Percentiles rank a stretch among this genome's conserved stretches.
Conservation (phyloP, 1,140 invertebrate genomes). For the Pogonomyrmex barbatus region DNA sequence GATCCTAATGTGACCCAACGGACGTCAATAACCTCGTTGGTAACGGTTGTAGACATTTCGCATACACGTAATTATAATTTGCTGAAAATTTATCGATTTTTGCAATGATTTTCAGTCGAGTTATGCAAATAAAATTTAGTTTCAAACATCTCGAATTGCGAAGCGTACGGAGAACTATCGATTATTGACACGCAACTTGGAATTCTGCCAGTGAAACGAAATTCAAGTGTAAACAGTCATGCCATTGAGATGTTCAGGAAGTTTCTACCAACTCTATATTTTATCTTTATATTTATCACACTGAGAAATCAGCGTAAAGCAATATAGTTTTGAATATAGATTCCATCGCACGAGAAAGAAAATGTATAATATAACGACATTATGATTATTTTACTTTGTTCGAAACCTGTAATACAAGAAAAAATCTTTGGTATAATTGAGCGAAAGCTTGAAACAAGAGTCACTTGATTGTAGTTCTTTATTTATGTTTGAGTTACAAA, state of each 20-base stretch:
- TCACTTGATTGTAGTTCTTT: not conserved
- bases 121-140: not conserved
- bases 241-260: constrained; percentile 23
- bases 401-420: not conserved
- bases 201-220: constrained; percentile 26
- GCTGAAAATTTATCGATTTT: constrained; percentile 17
- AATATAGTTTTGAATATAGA: not conserved
- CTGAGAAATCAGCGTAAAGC: not conserved
- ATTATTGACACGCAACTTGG: constrained; percentile 39
- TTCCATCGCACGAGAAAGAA: not conserved
- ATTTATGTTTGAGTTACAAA: constrained; percentile 14
- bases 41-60: not conserved
- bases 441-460: not conserved
- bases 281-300: not conserved
- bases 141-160: constrained; percentile 36
- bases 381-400: not conserved
- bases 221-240: constrained; percentile 38
- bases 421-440: not conserved
- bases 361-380: not conserved
- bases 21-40: not conserved
- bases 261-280: constrained; percentile 10
- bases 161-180: constrained; percentile 14
- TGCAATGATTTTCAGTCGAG: not conserved
- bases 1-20: not conserved
- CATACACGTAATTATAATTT: not conserved